Percentiles rank a stretch among this genome's conserved stretches.
These are phyloP conservation scores for Manacus vitellinus DNA, from an alignment of 2,113 vertebrate species.

Conservation along the genomic window DNA sequence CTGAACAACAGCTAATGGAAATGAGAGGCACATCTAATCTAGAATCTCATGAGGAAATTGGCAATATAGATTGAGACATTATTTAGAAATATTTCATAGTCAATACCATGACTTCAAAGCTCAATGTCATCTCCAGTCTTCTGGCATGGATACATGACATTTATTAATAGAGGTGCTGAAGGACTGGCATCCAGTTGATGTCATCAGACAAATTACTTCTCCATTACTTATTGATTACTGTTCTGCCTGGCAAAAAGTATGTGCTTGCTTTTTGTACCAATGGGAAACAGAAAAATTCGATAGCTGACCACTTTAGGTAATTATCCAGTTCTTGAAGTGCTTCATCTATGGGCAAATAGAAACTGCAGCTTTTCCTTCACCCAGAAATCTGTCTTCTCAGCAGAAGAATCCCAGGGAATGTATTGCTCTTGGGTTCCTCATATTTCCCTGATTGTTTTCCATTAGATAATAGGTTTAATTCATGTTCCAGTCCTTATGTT, in stretches of 20 bases:
- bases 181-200: conserved; percentile 23
- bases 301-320: conserved; percentile 5
- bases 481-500: background rate
- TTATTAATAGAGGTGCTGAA: conserved; percentile 43
- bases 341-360: background rate
- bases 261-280: background rate
- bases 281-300: conserved; percentile 15
- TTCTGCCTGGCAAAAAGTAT: background rate
- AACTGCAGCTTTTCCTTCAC: background rate
- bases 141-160: background rate
- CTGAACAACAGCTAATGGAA: background rate
- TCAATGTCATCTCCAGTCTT: conserved; percentile 16
- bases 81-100: conserved; percentile 22
- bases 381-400: background rate
- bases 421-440: background rate
- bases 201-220: conserved; percentile 36
- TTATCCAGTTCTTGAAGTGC: background rate
- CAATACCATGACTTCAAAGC: background rate
- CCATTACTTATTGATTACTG: conserved; percentile 40
- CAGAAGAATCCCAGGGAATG: background rate
- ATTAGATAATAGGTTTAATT: background rate
- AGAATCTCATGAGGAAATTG: background rate
- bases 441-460: background rate
- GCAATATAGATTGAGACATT: conserved; percentile 1
- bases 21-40: background rate